Conservation (phyloP, 2,797 vertebrate genomes). For the Megaceryle alcyon region DNA sequence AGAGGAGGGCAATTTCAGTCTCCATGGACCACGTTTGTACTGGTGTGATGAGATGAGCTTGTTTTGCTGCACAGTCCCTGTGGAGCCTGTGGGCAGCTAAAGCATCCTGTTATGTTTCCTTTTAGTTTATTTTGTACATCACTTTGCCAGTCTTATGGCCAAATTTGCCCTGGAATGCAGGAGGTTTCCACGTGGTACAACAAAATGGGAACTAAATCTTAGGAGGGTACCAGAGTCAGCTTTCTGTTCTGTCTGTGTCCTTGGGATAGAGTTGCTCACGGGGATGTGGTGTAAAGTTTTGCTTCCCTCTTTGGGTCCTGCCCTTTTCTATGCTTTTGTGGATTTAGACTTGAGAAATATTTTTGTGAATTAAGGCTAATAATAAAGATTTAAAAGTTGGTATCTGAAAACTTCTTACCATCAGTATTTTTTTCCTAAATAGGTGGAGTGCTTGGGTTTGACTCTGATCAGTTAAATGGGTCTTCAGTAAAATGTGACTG, state of each 20-base stretch:
- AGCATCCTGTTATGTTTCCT: background rate
- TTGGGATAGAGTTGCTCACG: background rate
- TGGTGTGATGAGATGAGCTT: background rate
- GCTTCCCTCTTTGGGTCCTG: background rate
- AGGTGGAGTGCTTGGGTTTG: background rate
- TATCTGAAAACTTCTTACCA: background rate
- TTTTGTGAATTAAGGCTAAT: background rate
- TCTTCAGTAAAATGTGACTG: conserved; percentile 3
- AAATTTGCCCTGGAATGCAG: background rate
- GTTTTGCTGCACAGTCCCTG: background rate
- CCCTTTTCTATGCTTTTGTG: background rate
- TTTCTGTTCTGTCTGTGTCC: background rate
- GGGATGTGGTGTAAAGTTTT: background rate
- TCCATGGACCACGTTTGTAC: accelerated
- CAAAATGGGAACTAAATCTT: background rate
- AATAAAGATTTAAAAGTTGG: background rate
- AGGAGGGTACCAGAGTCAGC: background rate
- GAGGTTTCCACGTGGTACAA: background rate
- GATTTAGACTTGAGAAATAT: background rate
- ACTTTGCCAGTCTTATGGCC: accelerated
- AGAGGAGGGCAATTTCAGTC: no score
- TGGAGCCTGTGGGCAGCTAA: background rate
- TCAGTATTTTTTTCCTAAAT: background rate
- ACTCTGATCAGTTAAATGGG: background rate
- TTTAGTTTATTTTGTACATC: background rate